Evolutionary conservation across 1,140 invertebrate genomes (phyloP), one percentile per base, ranked within the genome.

Genomic region (Teleopsis dalmanni): DNA sequence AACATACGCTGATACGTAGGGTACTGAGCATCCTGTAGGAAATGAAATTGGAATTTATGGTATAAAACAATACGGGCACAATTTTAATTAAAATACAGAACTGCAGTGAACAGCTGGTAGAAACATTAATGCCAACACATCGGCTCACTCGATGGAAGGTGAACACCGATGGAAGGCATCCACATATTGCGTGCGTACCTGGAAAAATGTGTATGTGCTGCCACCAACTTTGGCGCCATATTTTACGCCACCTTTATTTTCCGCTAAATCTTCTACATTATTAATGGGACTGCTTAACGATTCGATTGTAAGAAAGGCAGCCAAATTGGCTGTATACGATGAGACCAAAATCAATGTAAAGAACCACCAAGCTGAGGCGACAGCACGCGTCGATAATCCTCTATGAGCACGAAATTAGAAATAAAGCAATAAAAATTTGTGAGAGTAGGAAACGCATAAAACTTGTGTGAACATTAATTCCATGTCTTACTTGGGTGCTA

Each of bases 281-380:
- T 84, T 78, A 36, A 95, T 91, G 1, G 84, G 80, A 29, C 77
- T 81, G 34, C 78, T 81, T 48, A 80, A 74, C 65, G 76, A 79
- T 73, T 83, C 87, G 36, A 82, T 84, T 56, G 70, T 84, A 76
- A 98, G 73, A 69, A 97, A 97, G 4, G 93, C 91, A 2, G 95
- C 95, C 57, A 97, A 78, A 72, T 97, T 97, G 11, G 94, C 94
- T 0, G 94, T 98, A 60, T 97, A 97, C 0, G 91, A 94, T 0
- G 91, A 91, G 0, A 95, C 92, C 60, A 97, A 85, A 54, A 97
- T 95, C 1, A 97, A 74, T 0, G 89, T 91, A 60, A 96, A 96
- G 59, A 95, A 94, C 87, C 88, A 95, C 92, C 93, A 97, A 43
- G 85, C 84, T 0, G 83, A 82, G 0, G 85, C 80, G 7, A 87